Percentiles rank a stretch among this genome's conserved stretches.
phyloP scores from a whole-genome alignment of 2,888 invertebrate species.

The Temnothorax ravouxi region DNA sequence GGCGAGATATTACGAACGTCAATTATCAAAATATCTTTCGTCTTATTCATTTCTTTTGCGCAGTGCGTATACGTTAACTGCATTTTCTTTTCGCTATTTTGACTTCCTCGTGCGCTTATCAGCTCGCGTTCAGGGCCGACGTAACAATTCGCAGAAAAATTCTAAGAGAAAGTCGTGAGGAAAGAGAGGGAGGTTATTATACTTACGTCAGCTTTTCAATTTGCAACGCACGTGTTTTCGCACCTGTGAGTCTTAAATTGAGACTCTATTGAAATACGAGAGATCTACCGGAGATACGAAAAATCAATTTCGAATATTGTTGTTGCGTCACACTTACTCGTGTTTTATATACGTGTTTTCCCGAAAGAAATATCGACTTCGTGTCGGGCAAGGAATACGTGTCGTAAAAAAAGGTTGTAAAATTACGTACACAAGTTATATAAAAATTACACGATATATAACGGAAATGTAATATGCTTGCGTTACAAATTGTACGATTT shows the following conservation, averaged over 20 bases:
- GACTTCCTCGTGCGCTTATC: not conserved
- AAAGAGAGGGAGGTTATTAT: not conserved
- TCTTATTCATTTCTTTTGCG: not conserved
- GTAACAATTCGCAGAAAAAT: slow-evolving; percentile 9
- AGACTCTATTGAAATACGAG: not conserved
- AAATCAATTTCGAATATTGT: slow-evolving; percentile 17
- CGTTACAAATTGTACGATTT: not conserved
- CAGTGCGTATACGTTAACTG: not conserved
- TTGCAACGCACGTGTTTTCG: not conserved
- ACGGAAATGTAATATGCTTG: not conserved
- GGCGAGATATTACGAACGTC: not conserved
- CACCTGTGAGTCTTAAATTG: not conserved
- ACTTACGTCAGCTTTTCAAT: not conserved
- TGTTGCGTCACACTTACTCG: not conserved
- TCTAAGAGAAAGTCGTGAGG: not conserved
- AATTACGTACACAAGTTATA: not conserved
- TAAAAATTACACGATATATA: not conserved
- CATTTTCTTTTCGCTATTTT: not conserved
- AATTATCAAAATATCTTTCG: not conserved
- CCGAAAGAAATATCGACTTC: slow-evolving; percentile 1
- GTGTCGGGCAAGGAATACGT: not conserved
- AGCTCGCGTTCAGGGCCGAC: not conserved
- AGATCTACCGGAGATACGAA: not conserved
- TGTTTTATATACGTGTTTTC: not conserved
- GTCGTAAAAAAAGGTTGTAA: not conserved